These are phyloP conservation scores for Noctilio leporinus DNA, from an alignment of 2,113 vertebrate species.

Conservation along the genomic window DNA sequence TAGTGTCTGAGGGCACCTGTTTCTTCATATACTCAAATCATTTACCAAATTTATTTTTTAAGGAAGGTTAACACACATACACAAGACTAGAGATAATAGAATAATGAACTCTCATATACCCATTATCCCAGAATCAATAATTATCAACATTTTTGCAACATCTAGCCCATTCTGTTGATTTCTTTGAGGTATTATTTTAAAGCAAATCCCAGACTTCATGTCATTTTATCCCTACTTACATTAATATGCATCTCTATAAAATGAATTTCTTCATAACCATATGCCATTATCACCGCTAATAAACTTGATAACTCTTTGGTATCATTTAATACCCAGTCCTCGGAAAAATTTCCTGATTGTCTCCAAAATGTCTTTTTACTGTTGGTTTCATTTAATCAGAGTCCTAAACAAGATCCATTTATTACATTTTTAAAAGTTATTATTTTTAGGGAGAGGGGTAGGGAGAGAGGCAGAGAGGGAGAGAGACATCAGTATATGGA, in stretches of 20 bases:
- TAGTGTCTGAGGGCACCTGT: neutral
- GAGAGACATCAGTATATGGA: no score
- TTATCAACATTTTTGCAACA: neutral
- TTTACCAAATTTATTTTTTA: neutral
- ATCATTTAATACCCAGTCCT: neutral
- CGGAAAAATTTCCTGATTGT: neutral
- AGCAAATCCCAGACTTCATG: neutral
- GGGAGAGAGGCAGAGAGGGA: no score
- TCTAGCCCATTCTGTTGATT: neutral
- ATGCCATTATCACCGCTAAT: neutral
- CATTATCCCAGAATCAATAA: neutral
- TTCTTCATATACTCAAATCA: neutral
- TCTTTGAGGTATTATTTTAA: neutral
- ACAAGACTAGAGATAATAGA: neutral
- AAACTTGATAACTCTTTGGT: neutral
- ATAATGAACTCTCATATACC: neutral
- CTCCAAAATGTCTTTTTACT: neutral
- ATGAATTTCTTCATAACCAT: neutral
- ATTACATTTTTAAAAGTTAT: neutral
- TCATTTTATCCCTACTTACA: neutral
- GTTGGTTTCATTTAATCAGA: neutral
- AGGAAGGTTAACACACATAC: neutral
- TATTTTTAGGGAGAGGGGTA: no score
- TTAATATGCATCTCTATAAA: neutral
- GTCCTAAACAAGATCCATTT: neutral